Evolutionary conservation across 2,113 vertebrate species (phyloP).

Genomic region (Carlito syrichta): DNA sequence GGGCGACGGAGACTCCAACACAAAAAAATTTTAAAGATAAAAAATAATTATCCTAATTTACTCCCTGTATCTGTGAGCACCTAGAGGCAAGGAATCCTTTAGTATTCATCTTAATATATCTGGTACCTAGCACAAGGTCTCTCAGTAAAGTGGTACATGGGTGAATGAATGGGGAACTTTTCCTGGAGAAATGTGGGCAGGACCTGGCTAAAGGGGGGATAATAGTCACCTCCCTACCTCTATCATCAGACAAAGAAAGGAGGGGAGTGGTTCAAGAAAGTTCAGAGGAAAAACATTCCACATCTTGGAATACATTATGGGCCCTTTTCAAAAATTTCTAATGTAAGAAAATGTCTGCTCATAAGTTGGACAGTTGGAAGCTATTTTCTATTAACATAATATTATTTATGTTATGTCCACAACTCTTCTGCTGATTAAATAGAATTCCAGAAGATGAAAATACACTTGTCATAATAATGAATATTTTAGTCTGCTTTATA

Average conservation of each 20-base stretch:
- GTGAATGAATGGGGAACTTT: neutral
- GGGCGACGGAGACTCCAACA: too few species aligned
- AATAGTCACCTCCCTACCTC: neutral
- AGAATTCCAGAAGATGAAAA: conserved; percentile 49
- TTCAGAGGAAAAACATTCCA: neutral
- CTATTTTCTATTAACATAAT: neutral
- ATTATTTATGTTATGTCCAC: conserved; percentile 41
- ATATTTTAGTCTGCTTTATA: conserved; percentile 31
- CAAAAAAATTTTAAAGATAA: too few species aligned
- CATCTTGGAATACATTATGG: neutral
- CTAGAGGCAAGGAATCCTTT: neutral
- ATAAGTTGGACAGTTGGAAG: neutral
- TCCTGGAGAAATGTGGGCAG: neutral
- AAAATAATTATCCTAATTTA: neutral
- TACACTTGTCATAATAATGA: conserved; percentile 41
- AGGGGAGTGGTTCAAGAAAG: neutral
- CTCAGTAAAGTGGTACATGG: neutral
- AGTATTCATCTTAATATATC: neutral
- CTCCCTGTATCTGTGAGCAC: neutral
- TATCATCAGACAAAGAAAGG: neutral
- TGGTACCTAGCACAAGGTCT: neutral
- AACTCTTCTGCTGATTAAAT: conserved; percentile 40
- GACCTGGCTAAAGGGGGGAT: neutral
- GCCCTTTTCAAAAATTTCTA: neutral
- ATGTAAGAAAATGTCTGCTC: neutral